Conservation (phyloP, 2,888 invertebrate genomes). For the Ennomos fuscantarius region DNA sequence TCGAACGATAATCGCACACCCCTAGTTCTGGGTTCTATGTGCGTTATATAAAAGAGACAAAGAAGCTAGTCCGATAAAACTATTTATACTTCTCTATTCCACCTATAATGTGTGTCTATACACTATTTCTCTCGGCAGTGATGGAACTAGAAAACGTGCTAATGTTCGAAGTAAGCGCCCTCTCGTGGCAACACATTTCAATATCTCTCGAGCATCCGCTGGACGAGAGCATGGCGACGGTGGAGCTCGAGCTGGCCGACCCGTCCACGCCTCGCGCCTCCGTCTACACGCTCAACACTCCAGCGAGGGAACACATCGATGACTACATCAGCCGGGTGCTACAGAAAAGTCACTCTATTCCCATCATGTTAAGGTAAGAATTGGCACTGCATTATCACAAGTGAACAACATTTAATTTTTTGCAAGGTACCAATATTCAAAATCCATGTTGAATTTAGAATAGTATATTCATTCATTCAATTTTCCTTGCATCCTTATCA, state of each 20-base stretch:
- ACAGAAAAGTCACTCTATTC: conserved; percentile 96
- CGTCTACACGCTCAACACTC: conserved; percentile 87
- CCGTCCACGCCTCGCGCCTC: conserved; percentile 91
- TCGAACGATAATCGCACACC: no score
- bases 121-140: conserved; percentile 85
- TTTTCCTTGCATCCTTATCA: no score
- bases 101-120: conserved; percentile 10
- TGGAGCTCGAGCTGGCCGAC: conserved; percentile 94
- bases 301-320: conserved; percentile 72
- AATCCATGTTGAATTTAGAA: no score
- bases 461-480: no score
- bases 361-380: conserved; percentile 92
- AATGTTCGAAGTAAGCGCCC: conserved; percentile 96
- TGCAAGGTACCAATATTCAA: neutral
- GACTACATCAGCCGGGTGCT: conserved; percentile 86
- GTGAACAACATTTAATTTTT: no score
- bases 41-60: no score
- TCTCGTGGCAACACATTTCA: conserved; percentile 95
- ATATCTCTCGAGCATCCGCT: conserved; percentile 96
- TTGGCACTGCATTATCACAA: neutral
- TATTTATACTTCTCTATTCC: no score
- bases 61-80: no score
- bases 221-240: conserved; percentile 96
- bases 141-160: conserved; percentile 89
- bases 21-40: no score